A percentile compares a stretch with the other conserved stretches of the same genome.
Evolutionary conservation across 2,797 vertebrate genomes (phyloP).

Genomic region (Numenius phaeopus): DNA sequence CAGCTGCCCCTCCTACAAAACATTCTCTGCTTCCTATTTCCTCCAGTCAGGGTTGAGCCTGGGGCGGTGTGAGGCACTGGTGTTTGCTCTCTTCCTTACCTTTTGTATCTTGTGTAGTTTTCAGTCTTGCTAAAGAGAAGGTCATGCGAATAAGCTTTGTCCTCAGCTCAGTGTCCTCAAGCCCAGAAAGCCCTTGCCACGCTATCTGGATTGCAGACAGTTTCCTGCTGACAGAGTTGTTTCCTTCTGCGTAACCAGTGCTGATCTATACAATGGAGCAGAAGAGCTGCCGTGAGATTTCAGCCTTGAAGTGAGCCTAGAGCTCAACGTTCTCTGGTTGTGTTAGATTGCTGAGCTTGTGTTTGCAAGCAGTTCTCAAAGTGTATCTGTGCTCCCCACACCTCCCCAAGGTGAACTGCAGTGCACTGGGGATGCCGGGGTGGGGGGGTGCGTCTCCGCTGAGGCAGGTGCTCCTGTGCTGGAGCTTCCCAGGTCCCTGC

Average conservation of each 20-base stretch:
- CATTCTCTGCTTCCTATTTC: background rate
- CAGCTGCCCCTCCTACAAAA: background rate
- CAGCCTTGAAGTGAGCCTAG: background rate
- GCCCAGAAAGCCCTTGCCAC: background rate
- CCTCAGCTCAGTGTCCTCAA: background rate
- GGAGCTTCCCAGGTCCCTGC: background rate
- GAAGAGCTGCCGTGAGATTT: background rate
- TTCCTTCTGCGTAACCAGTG: background rate
- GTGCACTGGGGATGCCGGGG: background rate
- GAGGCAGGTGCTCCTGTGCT: background rate
- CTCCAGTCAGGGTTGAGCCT: background rate
- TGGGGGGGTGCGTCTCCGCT: background rate
- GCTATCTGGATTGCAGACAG: background rate
- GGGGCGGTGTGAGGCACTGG: background rate
- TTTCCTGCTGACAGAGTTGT: background rate
- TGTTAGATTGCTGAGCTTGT: background rate
- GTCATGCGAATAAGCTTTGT: background rate
- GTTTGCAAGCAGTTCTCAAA: background rate
- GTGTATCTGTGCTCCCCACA: rapidly evolving
- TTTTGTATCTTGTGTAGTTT: background rate
- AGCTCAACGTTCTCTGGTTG: background rate
- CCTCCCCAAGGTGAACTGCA: background rate
- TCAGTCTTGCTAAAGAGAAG: background rate
- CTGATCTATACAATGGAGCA: background rate
- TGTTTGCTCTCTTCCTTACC: background rate